A percentile compares a stretch with the other conserved stretches of the same genome.
phyloP scores from a whole-genome alignment of 2,888 invertebrate species.

The Catocala sponsa region DNA sequence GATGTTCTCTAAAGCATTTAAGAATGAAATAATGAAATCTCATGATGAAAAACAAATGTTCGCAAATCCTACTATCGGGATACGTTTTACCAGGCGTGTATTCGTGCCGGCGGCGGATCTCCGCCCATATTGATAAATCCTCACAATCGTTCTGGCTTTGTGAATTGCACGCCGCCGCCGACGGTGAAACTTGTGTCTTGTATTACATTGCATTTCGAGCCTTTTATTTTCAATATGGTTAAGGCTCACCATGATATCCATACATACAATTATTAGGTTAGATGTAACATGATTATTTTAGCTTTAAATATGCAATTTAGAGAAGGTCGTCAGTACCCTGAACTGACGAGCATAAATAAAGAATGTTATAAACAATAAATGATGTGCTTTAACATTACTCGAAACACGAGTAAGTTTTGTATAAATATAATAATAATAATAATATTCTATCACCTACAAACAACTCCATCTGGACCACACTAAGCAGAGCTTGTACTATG shows the following conservation, averaged over 20 bases:
- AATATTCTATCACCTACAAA: too few species aligned
- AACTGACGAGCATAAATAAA: too few species aligned
- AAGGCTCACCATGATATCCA: neutral
- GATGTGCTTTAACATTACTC: too few species aligned
- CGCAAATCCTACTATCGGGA: constrained; percentile 56
- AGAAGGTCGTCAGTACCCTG: too few species aligned
- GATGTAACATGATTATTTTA: too few species aligned
- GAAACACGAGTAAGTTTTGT: too few species aligned
- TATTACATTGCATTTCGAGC: constrained; percentile 63
- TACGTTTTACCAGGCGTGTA: constrained; percentile 53
- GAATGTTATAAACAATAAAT: too few species aligned
- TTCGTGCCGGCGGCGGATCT: constrained; percentile 60
- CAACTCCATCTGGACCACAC: too few species aligned
- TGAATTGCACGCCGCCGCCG: constrained; percentile 70
- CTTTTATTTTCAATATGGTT: constrained; percentile 36
- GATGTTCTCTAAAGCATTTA: neutral
- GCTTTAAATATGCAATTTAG: too few species aligned
- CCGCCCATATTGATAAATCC: constrained; percentile 80
- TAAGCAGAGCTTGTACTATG: too few species aligned
- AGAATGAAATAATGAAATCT: constrained; percentile 12
- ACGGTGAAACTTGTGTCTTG: constrained; percentile 66
- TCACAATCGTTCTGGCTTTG: constrained; percentile 79
- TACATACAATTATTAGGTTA: neutral
- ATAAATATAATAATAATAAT: too few species aligned
- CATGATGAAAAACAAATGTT: constrained; percentile 44